phyloP scores from a whole-genome alignment of 2,797 vertebrate genomes.

The Calcarius lapponicus region DNA sequence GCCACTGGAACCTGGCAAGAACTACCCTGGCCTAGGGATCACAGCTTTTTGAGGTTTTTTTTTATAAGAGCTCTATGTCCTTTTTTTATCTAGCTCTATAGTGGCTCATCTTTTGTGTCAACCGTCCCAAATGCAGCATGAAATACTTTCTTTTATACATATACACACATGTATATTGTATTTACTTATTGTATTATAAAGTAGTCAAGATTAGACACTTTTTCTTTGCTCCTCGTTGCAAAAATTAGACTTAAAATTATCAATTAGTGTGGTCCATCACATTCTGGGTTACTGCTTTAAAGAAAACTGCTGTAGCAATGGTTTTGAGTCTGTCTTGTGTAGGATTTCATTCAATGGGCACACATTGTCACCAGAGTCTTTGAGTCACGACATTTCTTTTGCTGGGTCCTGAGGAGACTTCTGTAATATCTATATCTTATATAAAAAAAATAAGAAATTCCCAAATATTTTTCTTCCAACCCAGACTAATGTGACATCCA shows the following conservation, averaged over 20 bases:
- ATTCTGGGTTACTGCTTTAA: background rate
- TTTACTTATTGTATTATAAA: background rate
- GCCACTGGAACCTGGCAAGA: background rate
- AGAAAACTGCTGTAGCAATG: background rate
- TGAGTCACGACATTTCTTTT: background rate
- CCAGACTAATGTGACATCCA: background rate
- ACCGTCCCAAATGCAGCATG: background rate
- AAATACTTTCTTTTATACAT: background rate
- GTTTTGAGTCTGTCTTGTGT: background rate
- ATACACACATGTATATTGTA: rapidly evolving
- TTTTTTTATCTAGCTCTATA: background rate
- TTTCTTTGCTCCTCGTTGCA: background rate
- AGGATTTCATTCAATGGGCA: background rate
- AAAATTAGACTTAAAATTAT: background rate
- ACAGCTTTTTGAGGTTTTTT: background rate
- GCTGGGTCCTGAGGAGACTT: background rate
- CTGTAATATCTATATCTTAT: background rate
- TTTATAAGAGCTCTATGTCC: background rate
- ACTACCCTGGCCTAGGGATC: background rate
- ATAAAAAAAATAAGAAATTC: background rate
- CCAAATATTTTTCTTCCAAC: background rate
- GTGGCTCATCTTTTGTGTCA: background rate
- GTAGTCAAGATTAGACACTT: background rate
- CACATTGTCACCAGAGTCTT: background rate
- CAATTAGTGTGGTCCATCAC: background rate